Base-by-base conservation (phyloP, 2,888 invertebrate species). In the Sarcophaga subvicina region DNA sequence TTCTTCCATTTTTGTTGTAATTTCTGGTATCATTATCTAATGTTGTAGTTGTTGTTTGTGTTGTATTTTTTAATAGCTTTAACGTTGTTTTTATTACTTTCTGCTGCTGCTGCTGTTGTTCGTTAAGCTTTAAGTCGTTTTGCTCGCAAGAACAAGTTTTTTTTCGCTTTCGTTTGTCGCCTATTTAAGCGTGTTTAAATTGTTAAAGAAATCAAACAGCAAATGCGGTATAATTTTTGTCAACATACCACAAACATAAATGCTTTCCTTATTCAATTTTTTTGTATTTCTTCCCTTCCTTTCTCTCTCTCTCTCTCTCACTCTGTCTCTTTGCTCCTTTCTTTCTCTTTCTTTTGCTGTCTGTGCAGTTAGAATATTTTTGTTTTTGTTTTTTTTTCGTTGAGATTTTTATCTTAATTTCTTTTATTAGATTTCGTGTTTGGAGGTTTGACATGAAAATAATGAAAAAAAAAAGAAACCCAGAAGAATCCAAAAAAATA, bases 11-110 rank as follows among this genome's bases (percentile, higher is more conserved):
- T 37, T 37, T 37, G 8, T 37, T 37, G 37, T 37, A 37, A 37
- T 37, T 37, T 37, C 37, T 37, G 37, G 17, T 4, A 71, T 63
- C 79, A 79, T 79, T 79, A 79, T 71, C 70, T 71, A 6, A 49
- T 79, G 70, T 27, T 76, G 54, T 49, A 27, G 25, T 17, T 59
- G n/a, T 37, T 72, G 71, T 37, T 72, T n/a, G 45, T 69, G 47
- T 22, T 47, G 8, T 10, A 22, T 45, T 62, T 62, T 59, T 45
- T 77, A 67, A 67, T 67, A 47, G 77, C 67, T 69, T 77, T 67
- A 69, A 77, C 67, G 67, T 77, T 37, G 37, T 37, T 37, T 37
- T 69, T 77, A 60, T 60, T 59, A 45, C 45, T 67, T 45, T 37
- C 27, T 67, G 66, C 1, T 22, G 20, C 20, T 20, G 12, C 60